phyloP scores from a whole-genome alignment of 2,113 vertebrate genomes.

The Calyptomena viridis region DNA sequence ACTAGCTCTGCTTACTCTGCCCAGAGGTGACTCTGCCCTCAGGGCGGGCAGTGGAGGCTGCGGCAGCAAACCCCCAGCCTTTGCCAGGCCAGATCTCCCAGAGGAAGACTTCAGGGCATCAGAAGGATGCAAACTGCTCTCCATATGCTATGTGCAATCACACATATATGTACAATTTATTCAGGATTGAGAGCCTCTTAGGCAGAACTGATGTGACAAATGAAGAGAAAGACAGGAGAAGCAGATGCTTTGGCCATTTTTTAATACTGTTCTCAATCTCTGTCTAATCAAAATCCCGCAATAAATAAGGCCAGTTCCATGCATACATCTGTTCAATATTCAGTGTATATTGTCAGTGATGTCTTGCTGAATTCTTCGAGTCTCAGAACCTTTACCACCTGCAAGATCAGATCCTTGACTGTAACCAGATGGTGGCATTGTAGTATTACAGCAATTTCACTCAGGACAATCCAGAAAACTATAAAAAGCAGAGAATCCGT shows the following conservation, averaged over 20 bases:
- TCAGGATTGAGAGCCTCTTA: neutral
- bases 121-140: neutral
- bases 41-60: neutral
- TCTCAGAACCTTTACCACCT: neutral
- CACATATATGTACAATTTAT: neutral
- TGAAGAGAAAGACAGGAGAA: neutral
- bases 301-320: neutral
- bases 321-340: neutral
- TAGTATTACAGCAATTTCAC: constrained; percentile 48
- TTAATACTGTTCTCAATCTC: neutral
- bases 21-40: neutral
- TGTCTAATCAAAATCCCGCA: neutral
- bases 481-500: neutral
- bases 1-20: neutral
- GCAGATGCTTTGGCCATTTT: neutral
- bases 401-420: constrained; percentile 26
- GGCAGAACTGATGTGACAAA: neutral
- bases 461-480: neutral
- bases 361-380: constrained; percentile 7
- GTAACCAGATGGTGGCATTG: constrained; percentile 69
- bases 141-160: neutral
- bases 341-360: neutral
- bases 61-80: too few species aligned
- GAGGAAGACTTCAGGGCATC: neutral
- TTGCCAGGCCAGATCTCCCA: neutral